Base-by-base conservation (phyloP, 2,797 vertebrate genomes). In the Galago senegalensis region DNA sequence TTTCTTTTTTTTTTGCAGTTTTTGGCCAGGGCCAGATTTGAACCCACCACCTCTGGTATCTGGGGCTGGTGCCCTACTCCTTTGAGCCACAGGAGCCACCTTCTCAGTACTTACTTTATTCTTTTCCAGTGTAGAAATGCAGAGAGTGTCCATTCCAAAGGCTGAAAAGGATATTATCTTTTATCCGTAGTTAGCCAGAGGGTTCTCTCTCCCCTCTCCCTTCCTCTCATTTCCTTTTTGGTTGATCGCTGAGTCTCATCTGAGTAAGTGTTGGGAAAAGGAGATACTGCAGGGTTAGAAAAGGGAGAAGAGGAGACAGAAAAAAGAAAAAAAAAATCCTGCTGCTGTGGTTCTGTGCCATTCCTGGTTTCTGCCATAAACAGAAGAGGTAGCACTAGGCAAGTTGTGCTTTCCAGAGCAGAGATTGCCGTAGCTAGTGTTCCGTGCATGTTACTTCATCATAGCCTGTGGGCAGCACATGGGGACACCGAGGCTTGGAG, bases 101-200 rank as follows among this genome's bases (percentile, higher is more conserved):
- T 7, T 43, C 73, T 81, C 20, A 49, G 87, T 40, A 56, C 7
- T 72, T 9, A 10, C 49, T 16, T 53, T 53, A 53, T 12, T 56
- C 9, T 31, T 20, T 37, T 60, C 34, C 11, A 25, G 49, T 67
- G 86, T 98, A 77, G 88, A 98, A 97, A 79, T 89, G 89, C 96
- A 96, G 86, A 94, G 94, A 94, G 91, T 94, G 98, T 96, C 96
- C 96, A 92, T 97, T 97, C 96, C 95, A 95, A 92, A 97, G 95
- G 87, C 80, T 96, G 94, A 87, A 72, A 1, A 90, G 46, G 9
- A 37, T 91, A 37, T 97, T 97, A 93, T 98, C 83, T 93, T 95
- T 96, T 94, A 37, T 34, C 25, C 65, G 76, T 95, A 88, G 94
- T 92, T 97, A 83, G 23, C 61, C 60, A 31, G 58, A 53, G 49